A percentile compares a stretch with the other conserved stretches of the same genome.
These are phyloP conservation scores for Myotis pilosus DNA, from an alignment of 2,797 vertebrate genomes.

Conservation along the genomic window DNA sequence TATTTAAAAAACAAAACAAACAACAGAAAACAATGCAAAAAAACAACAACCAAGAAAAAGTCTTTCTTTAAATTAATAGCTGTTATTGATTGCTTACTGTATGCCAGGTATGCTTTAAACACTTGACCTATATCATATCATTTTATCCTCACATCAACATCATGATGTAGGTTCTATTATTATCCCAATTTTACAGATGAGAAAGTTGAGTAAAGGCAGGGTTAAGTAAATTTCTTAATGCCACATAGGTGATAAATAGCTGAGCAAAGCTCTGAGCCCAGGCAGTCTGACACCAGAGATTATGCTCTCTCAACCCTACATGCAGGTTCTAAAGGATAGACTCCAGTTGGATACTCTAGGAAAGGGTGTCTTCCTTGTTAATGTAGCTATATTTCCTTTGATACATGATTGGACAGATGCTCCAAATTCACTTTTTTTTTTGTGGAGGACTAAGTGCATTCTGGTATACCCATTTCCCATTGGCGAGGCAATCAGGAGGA, in stretches of 20 bases:
- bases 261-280: not conserved
- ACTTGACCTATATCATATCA: not conserved
- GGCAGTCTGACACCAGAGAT: not conserved
- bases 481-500: not conserved
- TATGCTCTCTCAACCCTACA: not conserved
- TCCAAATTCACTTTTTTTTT: not conserved
- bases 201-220: not conserved
- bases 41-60: not conserved
- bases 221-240: not conserved
- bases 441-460: not conserved
- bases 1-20: conserved; percentile 23
- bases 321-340: not conserved
- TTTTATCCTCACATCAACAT: not conserved
- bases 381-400: not conserved
- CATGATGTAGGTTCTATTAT: not conserved
- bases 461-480: not conserved
- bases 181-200: not conserved
- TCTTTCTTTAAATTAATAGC: not conserved
- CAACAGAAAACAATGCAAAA: not conserved
- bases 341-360: not conserved
- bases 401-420: not conserved
- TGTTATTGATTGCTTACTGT: not conserved
- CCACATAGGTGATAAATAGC: not conserved
- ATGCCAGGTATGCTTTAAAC: not conserved
- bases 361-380: not conserved